These are phyloP conservation scores for Heliconius aoede DNA, from an alignment of 2,888 invertebrate genomes.

Conservation along the genomic window DNA sequence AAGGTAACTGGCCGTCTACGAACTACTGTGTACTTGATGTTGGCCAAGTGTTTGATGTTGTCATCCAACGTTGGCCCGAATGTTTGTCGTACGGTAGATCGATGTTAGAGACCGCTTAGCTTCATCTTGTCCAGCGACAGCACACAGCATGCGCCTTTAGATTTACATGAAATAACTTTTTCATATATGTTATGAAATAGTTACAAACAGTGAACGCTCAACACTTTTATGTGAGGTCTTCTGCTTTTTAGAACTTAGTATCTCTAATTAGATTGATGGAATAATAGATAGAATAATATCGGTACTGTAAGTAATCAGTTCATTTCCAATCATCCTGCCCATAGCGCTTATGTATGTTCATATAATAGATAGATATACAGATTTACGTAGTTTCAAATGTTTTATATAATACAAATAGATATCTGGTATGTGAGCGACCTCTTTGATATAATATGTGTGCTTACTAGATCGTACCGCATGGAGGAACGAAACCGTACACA, in stretches of 20 bases:
- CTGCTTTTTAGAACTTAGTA: slow-evolving; percentile 22
- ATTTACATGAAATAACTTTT: slow-evolving; percentile 25
- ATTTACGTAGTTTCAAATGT: slow-evolving; percentile 53
- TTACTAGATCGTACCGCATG: slow-evolving; percentile 74
- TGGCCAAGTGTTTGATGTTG: slow-evolving; percentile 57
- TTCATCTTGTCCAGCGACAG: slow-evolving; percentile 55
- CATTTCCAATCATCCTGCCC: slow-evolving; percentile 47
- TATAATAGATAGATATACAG: slow-evolving; percentile 54
- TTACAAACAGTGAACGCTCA: slow-evolving; percentile 9
- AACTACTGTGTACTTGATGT: slow-evolving; percentile 65
- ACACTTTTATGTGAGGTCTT: background rate
- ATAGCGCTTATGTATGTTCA: slow-evolving; percentile 56
- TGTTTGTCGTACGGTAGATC: slow-evolving; percentile 74
- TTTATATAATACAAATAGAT: slow-evolving; percentile 52
- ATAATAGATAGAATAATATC: background rate
- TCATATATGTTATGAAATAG: slow-evolving; percentile 22
- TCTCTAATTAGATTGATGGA: slow-evolving; percentile 21
- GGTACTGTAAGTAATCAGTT: slow-evolving; percentile 27
- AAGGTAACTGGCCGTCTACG: slow-evolving; percentile 73
- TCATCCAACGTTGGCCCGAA: slow-evolving; percentile 50
- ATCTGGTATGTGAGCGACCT: slow-evolving; percentile 83
- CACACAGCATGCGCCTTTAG: slow-evolving; percentile 43
- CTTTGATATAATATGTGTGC: slow-evolving; percentile 71
- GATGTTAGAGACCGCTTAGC: slow-evolving; percentile 77
- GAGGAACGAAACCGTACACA: slow-evolving; percentile 60